Evolutionary conservation across 2,797 vertebrate genomes (phyloP).

Genomic region (Xenops minutus): DNA sequence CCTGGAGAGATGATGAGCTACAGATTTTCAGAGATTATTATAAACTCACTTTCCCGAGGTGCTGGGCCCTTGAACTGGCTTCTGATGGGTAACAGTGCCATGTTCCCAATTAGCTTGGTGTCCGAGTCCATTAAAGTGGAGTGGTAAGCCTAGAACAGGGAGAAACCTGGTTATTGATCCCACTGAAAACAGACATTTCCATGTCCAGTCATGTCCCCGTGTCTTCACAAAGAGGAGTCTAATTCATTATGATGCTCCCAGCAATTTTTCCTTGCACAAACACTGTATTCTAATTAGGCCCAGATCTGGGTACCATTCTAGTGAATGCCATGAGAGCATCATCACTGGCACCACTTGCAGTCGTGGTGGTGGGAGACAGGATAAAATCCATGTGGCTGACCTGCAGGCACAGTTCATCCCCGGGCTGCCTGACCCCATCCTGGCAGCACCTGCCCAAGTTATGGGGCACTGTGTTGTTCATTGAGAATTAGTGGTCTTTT

Average conservation of each 20-base stretch:
- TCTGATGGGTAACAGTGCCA: constrained; percentile 92
- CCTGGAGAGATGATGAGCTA: not conserved
- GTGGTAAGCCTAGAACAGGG: constrained; percentile 88
- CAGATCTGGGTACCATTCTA: not conserved
- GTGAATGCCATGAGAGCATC: not conserved
- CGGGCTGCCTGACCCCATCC: not conserved
- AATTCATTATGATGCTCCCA: not conserved
- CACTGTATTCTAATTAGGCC: not conserved
- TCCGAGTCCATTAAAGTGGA: constrained; percentile 88
- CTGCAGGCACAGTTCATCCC: not conserved
- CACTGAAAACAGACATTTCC: not conserved
- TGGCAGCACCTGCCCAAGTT: not conserved
- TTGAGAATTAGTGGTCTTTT: not conserved
- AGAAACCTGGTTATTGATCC: not conserved
- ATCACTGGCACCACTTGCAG: not conserved
- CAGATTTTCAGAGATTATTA: not conserved
- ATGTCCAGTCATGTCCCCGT: fast-evolving
- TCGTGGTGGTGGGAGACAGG: fast-evolving
- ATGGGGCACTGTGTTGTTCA: not conserved
- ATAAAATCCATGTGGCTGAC: fast-evolving
- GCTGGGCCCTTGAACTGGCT: constrained; percentile 98
- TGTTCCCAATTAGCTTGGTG: constrained; percentile 91
- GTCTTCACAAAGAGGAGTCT: not conserved
- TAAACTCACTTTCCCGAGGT: constrained; percentile 86
- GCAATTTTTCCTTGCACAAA: not conserved